Conservation (phyloP, 2,113 vertebrate species). For the Lota lota region DNA sequence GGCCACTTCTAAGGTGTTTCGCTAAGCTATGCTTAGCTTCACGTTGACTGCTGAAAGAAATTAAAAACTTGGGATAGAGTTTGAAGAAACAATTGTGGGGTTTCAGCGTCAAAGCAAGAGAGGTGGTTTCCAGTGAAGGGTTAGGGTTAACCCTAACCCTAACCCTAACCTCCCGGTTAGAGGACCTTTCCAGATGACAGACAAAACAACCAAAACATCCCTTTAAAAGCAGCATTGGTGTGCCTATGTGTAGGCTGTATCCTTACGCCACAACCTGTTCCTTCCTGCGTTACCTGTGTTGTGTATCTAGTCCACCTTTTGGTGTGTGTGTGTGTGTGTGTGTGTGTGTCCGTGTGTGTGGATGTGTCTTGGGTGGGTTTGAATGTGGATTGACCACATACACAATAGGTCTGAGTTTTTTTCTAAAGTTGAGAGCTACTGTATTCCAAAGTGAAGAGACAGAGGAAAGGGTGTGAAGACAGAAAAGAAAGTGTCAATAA, state of each 20-base stretch:
- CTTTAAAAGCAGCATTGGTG: conserved; percentile 25
- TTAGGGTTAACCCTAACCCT: too few species aligned
- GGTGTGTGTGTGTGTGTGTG: too few species aligned
- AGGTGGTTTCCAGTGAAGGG: too few species aligned
- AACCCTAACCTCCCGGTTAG: too few species aligned
- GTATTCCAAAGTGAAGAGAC: conserved; percentile 85
- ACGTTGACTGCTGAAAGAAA: too few species aligned
- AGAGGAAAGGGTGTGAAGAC: conserved; percentile 82
- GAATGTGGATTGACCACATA: conserved; percentile 70
- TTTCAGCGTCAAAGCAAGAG: too few species aligned
- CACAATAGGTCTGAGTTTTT: conserved; percentile 67
- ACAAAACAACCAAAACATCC: conserved; percentile 49
- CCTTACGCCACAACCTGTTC: conserved; percentile 56
- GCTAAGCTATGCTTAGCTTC: too few species aligned
- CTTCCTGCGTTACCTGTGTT: conserved; percentile 68
- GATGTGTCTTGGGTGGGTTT: conserved; percentile 52
- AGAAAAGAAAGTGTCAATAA: conserved; percentile 79
- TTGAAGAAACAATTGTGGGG: too few species aligned
- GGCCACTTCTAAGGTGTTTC: too few species aligned
- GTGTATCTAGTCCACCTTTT: conserved; percentile 58
- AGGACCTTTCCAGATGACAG: too few species aligned
- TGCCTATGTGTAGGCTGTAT: conserved; percentile 54
- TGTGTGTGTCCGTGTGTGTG: too few species aligned
- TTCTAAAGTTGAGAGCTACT: conserved; percentile 77
- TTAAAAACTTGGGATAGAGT: too few species aligned